Evolutionary conservation across 1,140 invertebrate species (phyloP), one percentile per base, ranked within the genome.

Genomic region (Ceratosolen fusciceps): DNA sequence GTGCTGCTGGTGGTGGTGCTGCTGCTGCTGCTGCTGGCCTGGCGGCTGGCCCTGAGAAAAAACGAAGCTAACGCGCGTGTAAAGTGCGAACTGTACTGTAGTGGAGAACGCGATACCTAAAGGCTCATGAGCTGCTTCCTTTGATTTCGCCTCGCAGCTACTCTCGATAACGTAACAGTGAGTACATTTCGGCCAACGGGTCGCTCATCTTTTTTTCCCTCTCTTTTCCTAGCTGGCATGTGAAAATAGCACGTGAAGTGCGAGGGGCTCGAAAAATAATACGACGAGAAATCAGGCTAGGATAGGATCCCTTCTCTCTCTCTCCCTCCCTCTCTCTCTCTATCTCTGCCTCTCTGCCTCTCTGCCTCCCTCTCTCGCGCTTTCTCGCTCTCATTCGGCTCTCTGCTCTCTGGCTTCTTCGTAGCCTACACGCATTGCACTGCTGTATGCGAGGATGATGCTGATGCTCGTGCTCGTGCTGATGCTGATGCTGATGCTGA

Each of bases 61-160:
- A 75, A 75, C 65, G 43, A 37, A 52, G 60, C 21, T 26, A 21
- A 29, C 60, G 74, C 43, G 39, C n/a, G 39, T 65, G 72, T 60
- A 56, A 37, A 39, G 70, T 47, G 9, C 26, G n/a, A 58, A 34
- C 70, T 54, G 12, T 60, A 37, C 39, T 47, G 58, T 75, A 62
- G 67, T 12, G 58, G 10, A 52, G 52, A 56, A 24, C 16, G 75
- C 67, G 75, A 65, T 21, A 70, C 24, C 65, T 31, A 19, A 52
- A 78, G 76, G 76, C 76, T 78, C 54, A 78, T 78, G 76, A 78
- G 37, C 67, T 71, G 56, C 70, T 71, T 71, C 37, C 34, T 72
- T 72, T 78, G 67, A 78, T 77, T 71, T 72, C 56, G 68, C 37
- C 65, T 71, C 39, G 34, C 39, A 72, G 39, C 68, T 70, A 39